Evolutionary conservation across 2,113 vertebrate genomes (phyloP).

Genomic region (Alosa alosa): DNA sequence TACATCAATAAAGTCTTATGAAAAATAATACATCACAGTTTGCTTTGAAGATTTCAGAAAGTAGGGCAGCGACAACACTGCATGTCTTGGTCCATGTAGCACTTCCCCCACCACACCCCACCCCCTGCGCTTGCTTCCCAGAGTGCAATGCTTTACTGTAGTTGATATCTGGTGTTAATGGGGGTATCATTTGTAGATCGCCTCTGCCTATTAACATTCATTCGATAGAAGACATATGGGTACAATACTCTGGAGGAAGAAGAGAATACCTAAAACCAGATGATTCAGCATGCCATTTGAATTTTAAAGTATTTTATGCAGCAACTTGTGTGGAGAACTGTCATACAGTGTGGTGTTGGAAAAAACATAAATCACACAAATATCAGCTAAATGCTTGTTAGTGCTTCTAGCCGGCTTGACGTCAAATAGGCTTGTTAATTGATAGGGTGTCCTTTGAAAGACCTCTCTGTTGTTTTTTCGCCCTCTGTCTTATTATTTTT

Average conservation of each 20-base stretch:
- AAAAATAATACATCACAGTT: slow-evolving; percentile 16
- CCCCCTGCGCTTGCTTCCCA: neutral
- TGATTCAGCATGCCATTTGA: neutral
- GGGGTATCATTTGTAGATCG: neutral
- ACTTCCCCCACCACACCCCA: neutral
- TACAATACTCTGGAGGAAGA: neutral
- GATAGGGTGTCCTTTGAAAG: slow-evolving; percentile 66
- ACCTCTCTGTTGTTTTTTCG: slow-evolving; percentile 26
- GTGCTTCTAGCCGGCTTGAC: slow-evolving; percentile 52
- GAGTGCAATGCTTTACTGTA: slow-evolving; percentile 7
- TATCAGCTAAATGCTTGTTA: slow-evolving; percentile 41
- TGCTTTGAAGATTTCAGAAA: slow-evolving; percentile 21
- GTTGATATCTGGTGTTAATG: slow-evolving; percentile 18
- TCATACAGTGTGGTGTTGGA: slow-evolving; percentile 7
- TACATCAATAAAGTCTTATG: neutral
- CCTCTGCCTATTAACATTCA: neutral
- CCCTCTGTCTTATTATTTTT: neutral
- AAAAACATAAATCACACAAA: slow-evolving; percentile 32
- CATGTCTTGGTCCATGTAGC: slow-evolving; percentile 31
- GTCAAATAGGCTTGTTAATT: slow-evolving; percentile 49
- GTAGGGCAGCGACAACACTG: neutral
- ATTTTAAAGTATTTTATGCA: no score
- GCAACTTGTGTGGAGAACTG: neutral
- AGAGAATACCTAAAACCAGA: neutral
- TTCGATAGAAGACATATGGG: neutral